Conservation (phyloP, 1,140 invertebrate species). For the Acarapis woodi region DNA sequence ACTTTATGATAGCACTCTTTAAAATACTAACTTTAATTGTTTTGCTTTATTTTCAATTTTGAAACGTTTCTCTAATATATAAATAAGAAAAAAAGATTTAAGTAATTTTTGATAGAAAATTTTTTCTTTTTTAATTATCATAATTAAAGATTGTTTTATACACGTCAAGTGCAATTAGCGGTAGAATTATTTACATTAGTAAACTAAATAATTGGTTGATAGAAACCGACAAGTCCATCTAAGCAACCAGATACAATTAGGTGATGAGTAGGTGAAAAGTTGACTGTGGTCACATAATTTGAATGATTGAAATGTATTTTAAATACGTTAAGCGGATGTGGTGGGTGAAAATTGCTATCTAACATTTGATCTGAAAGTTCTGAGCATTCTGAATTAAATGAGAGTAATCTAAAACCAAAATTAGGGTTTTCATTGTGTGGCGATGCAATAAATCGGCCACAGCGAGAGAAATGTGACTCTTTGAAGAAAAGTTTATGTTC, state of each 20-base stretch:
- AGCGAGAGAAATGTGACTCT: slow-evolving; percentile 58
- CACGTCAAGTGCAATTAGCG: too few species aligned
- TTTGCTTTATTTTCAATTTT: too few species aligned
- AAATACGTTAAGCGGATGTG: slow-evolving; percentile 27
- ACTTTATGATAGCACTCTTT: too few species aligned
- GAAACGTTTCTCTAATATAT: too few species aligned
- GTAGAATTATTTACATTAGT: slow-evolving; percentile 1
- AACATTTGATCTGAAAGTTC: slow-evolving; percentile 37
- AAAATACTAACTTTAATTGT: too few species aligned
- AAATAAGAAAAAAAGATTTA: too few species aligned
- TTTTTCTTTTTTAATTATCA: too few species aligned
- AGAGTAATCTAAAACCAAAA: slow-evolving; percentile 45
- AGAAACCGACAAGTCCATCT: slow-evolving; percentile 56
- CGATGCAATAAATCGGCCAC: slow-evolving; percentile 60
- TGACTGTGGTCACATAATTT: slow-evolving; percentile 61
- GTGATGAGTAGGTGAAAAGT: slow-evolving; percentile 56
- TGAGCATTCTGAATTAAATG: slow-evolving; percentile 40
- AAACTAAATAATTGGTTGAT: slow-evolving; percentile 37
- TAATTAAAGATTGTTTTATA: too few species aligned
- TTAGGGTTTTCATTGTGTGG: too few species aligned
- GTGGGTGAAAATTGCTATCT: too few species aligned
- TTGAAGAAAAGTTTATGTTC: slow-evolving; percentile 46
- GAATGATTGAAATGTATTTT: slow-evolving; percentile 37
- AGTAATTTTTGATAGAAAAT: too few species aligned
- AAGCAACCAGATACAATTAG: slow-evolving; percentile 62